A percentile compares a stretch with the other conserved stretches of the same genome.
These are phyloP conservation scores for Sphaerophoria rueppellii DNA, from an alignment of 2,888 invertebrate species.

Conservation along the genomic window DNA sequence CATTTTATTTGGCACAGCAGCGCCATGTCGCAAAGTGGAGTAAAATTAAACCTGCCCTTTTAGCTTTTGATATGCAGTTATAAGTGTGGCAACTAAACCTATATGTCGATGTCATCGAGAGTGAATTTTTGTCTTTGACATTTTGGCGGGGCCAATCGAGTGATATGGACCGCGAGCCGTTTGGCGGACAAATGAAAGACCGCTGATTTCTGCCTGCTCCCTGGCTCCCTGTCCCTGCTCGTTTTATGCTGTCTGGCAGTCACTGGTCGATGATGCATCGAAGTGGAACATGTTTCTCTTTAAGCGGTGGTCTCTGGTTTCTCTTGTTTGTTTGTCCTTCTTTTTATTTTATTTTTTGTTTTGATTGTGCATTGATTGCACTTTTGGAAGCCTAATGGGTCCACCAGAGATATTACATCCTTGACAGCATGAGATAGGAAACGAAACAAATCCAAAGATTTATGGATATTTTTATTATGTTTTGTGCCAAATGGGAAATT, in stretches of 20 bases:
- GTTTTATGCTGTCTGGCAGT: conserved; percentile 41
- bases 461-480: conserved; percentile 39
- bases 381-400: conserved; percentile 62
- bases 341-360: background rate
- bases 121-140: no score
- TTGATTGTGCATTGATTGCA: conserved; percentile 62
- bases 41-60: no score
- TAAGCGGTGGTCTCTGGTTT: conserved; percentile 37
- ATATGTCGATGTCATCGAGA: no score
- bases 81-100: no score
- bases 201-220: no score
- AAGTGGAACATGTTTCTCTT: conserved; percentile 57
- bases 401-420: conserved; percentile 55
- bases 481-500: conserved; percentile 67
- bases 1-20: no score
- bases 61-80: no score
- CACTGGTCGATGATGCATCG: conserved; percentile 24
- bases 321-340: background rate
- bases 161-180: no score
- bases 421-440: conserved; percentile 43
- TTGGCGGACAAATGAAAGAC: no score
- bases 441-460: conserved; percentile 63
- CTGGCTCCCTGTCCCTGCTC: no score
- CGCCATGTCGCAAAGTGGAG: no score
- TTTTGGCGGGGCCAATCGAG: no score